Conservation (phyloP, 2,888 invertebrate genomes). For the Elegia similella region DNA sequence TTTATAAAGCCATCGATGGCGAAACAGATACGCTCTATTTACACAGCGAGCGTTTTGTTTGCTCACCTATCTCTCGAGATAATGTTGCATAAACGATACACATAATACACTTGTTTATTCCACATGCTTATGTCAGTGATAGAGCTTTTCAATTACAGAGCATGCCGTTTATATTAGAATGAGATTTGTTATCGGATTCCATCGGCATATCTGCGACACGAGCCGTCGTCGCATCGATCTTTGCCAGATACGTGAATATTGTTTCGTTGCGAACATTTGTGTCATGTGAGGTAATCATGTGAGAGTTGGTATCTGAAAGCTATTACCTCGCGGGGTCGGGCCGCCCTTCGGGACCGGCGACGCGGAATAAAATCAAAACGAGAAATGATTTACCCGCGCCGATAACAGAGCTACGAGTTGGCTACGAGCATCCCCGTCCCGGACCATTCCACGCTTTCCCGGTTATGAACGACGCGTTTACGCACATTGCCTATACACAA, state of each 20-base stretch:
- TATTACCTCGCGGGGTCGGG: conserved; percentile 54
- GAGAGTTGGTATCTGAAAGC: conserved; percentile 62
- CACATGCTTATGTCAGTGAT: conserved; percentile 46
- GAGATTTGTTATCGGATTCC: conserved; percentile 46
- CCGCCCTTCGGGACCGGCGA: conserved; percentile 51
- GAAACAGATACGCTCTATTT: conserved; percentile 75
- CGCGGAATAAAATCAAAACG: conserved; percentile 70
- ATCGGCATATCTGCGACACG: conserved; percentile 51
- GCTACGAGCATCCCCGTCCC: conserved; percentile 41
- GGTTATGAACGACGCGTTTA: conserved; percentile 53
- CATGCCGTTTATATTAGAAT: conserved; percentile 42
- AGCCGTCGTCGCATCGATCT: conserved; percentile 53
- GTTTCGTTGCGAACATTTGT: conserved; percentile 65
- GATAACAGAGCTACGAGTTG: conserved; percentile 53
- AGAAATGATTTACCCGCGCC: conserved; percentile 65
- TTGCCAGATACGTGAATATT: conserved; percentile 63
- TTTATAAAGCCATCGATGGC: conserved; percentile 77
- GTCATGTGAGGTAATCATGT: conserved; percentile 55
- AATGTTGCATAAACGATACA: conserved; percentile 70
- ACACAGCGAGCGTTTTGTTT: conserved; percentile 61
- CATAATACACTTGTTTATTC: conserved; percentile 53
- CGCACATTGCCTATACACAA: conserved; percentile 58
- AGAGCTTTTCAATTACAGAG: conserved; percentile 54
- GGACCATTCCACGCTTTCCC: conserved; percentile 34
- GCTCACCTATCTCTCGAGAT: conserved; percentile 69